Evolutionary conservation across 2,797 vertebrate genomes (phyloP).

Genomic region (Loriculus beryllinus): DNA sequence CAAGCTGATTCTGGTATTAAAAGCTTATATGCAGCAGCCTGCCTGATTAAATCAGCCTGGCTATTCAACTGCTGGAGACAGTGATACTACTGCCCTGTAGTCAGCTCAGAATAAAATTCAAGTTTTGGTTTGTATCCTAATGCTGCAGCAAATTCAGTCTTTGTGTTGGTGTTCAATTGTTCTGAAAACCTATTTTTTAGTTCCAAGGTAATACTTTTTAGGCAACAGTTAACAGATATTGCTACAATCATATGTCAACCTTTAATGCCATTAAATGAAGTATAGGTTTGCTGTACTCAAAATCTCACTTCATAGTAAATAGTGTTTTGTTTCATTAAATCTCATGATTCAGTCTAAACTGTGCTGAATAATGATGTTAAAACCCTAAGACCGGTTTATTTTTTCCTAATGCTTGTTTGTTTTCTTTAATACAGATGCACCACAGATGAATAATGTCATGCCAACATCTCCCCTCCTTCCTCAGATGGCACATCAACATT

Average conservation of each 20-base stretch:
- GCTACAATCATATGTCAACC: not conserved
- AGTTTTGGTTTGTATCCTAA: not conserved
- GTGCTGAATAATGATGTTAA: not conserved
- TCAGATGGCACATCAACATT: slow-evolving; percentile 88
- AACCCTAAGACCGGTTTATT: not conserved
- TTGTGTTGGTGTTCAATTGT: not conserved
- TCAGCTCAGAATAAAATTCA: not conserved
- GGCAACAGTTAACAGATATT: not conserved
- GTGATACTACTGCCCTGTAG: not conserved
- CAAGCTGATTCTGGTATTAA: not conserved
- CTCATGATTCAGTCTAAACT: not conserved
- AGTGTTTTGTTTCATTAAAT: not conserved
- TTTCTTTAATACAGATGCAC: slow-evolving; percentile 79
- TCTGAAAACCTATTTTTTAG: not conserved
- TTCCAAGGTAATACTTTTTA: not conserved
- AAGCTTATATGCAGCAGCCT: not conserved
- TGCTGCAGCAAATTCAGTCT: not conserved
- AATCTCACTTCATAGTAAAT: not conserved
- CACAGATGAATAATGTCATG: slow-evolving; percentile 90
- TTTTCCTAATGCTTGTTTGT: not conserved
- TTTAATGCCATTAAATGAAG: not conserved
- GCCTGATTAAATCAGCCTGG: not conserved
- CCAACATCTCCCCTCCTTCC: slow-evolving; percentile 87
- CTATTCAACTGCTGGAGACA: not conserved
- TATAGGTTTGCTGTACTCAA: not conserved